A percentile compares a stretch with the other conserved stretches of the same genome.
phyloP scores from a whole-genome alignment of 2,888 invertebrate species.

The Dolichomitus sp. region DNA sequence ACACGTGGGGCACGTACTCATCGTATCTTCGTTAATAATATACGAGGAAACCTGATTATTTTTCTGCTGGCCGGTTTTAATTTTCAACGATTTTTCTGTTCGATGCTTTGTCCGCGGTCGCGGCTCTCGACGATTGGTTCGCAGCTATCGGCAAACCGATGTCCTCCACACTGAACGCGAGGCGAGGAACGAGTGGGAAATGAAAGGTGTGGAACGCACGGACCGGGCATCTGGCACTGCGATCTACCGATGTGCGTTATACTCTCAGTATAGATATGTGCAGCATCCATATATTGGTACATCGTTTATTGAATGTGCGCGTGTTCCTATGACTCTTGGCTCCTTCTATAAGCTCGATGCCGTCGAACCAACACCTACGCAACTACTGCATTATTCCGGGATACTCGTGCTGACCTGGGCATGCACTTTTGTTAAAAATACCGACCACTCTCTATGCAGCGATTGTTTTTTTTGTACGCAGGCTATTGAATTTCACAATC shows the following conservation, averaged over 20 bases:
- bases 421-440: conserved; percentile 28
- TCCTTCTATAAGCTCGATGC: neutral
- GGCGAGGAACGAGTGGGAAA: conserved; percentile 37
- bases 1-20: conserved; percentile 48
- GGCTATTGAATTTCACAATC: neutral
- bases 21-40: conserved; percentile 83
- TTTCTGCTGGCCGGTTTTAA: conserved; percentile 83
- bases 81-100: conserved; percentile 78
- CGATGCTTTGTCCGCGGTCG: conserved; percentile 27
- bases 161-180: conserved; percentile 42
- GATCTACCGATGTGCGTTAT: conserved; percentile 11
- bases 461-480: neutral
- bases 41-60: conserved; percentile 85
- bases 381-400: conserved; percentile 16
- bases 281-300: conserved; percentile 13
- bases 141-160: conserved; percentile 31
- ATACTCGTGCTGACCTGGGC: neutral
- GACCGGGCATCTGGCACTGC: neutral
- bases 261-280: neutral
- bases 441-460: neutral
- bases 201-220: conserved; percentile 45
- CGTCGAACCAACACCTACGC: conserved; percentile 5
- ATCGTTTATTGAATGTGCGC: conserved; percentile 53
- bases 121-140: conserved; percentile 34
- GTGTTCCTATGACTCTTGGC: conserved; percentile 56